Evolutionary conservation across 2,797 vertebrate species (phyloP), one percentile per base, ranked within the genome.

Genomic region (Staurois parvus): DNA sequence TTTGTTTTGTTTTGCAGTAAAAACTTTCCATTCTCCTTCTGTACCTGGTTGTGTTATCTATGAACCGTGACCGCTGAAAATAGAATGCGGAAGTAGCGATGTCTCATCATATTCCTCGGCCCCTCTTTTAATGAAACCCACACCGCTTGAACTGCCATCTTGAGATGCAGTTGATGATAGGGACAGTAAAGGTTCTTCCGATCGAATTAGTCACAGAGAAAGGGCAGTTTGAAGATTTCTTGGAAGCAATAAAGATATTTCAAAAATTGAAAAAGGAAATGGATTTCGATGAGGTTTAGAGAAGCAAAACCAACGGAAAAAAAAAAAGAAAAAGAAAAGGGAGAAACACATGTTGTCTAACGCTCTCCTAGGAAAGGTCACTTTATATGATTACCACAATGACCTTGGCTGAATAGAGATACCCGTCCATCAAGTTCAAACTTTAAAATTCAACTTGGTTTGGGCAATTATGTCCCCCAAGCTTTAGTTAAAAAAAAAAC

Each of bases 101-200:
- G 67, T 83, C 74, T 28, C 48, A 48, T 80, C 3, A 5, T 52
- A 52, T 52, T 19, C 48, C 19, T 19, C 48, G 17, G 48, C 48
- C 48, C 24, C 70, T 69, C 66, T 17, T 52, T 72, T 86, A 86
- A 86, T 82, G 85, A 77, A 86, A 77, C 24, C 85, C 85, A 82
- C 48, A 66, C 85, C 68, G n/a, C 29, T 13, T 15, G 34, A 75
- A 72, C 26, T 76, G 45, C 67, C 40, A 28, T 73, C 24, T 52
- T 32, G 84, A 29, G 73, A 86, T 81, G 34, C 52, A 73, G 40
- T 15, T 78, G 74, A n/a, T 72, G 73, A 82, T 78, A 72, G 45
- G 72, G 73, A 73, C 72, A 59, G 66, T 56, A 26, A 37, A 26
- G 19, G 24, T 62, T 72, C 84, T 81, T 86, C 84, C 73, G 67